Percentiles rank a stretch among this genome's conserved stretches.
These are phyloP conservation scores for Amphiduros pacificus DNA, from an alignment of 2,888 invertebrate species.

Conservation along the genomic window DNA sequence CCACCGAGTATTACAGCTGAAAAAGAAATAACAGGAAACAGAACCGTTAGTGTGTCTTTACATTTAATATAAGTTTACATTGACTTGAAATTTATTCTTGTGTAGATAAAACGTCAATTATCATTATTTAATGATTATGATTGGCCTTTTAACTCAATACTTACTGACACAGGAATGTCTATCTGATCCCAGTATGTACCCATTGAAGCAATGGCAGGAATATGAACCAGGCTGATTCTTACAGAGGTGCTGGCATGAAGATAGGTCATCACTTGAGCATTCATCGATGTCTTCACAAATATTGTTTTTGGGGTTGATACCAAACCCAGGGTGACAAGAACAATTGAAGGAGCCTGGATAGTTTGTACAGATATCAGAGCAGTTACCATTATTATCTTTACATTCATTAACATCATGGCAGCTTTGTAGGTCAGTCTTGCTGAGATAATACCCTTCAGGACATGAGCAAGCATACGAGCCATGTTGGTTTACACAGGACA, in stretches of 20 bases:
- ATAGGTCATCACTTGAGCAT: not conserved
- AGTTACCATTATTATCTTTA: not conserved
- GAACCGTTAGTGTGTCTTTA: too few species aligned
- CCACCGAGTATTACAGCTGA: too few species aligned
- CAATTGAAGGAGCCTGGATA: not conserved
- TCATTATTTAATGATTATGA: too few species aligned
- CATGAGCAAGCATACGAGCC: not conserved
- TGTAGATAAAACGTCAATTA: too few species aligned
- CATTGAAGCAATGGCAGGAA: not conserved
- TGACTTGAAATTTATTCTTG: too few species aligned
- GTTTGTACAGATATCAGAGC: not conserved
- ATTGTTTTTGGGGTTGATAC: not conserved
- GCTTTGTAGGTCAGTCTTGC: not conserved
- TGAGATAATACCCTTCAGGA: not conserved
- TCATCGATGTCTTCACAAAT: not conserved
- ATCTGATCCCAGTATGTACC: not conserved
- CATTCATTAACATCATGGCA: constrained; percentile 1
- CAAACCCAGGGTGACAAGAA: not conserved
- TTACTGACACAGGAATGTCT: not conserved
- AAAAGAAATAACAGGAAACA: too few species aligned
- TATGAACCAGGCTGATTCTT: not conserved
- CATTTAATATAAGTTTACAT: too few species aligned
- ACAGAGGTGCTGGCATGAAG: not conserved
- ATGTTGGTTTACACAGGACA: not conserved
- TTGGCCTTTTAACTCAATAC: too few species aligned